Conservation (phyloP, 2,888 invertebrate species). For the Cremastinae sp. region DNA sequence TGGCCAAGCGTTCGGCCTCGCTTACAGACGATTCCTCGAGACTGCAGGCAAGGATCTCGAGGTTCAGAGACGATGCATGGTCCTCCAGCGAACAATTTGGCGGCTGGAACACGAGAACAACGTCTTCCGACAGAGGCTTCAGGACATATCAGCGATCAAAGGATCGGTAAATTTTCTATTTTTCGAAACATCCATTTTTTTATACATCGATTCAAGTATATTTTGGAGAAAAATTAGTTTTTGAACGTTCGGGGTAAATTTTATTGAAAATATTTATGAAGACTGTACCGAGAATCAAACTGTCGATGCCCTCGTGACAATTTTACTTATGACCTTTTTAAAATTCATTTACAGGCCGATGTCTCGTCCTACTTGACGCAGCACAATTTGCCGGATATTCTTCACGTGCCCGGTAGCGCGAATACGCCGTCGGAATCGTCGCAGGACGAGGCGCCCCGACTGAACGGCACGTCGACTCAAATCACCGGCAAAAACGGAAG, state of each 20-base stretch:
- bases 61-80: conserved; percentile 88
- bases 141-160: conserved; percentile 84
- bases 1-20: conserved; percentile 98
- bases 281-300: neutral
- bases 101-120: conserved; percentile 93
- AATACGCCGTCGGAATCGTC: conserved; percentile 60
- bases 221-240: neutral
- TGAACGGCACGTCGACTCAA: conserved; percentile 73
- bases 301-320: neutral
- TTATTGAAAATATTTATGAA: too few species aligned
- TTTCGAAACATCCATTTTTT: too few species aligned
- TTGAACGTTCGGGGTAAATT: too few species aligned
- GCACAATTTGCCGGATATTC: conserved; percentile 82
- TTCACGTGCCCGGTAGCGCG: conserved; percentile 75
- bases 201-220: neutral
- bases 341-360: conserved; percentile 75
- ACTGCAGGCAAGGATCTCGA: conserved; percentile 95
- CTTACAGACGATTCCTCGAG: conserved; percentile 96
- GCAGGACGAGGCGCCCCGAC: conserved; percentile 68
- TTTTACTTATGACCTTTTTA: neutral
- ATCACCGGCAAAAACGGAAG: conserved; percentile 66
- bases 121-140: conserved; percentile 90
- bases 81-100: conserved; percentile 93
- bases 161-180: conserved; percentile 79
- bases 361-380: conserved; percentile 82